These are phyloP conservation scores for Gadus chalcogrammus DNA, from an alignment of 2,113 vertebrate species.

Conservation along the genomic window DNA sequence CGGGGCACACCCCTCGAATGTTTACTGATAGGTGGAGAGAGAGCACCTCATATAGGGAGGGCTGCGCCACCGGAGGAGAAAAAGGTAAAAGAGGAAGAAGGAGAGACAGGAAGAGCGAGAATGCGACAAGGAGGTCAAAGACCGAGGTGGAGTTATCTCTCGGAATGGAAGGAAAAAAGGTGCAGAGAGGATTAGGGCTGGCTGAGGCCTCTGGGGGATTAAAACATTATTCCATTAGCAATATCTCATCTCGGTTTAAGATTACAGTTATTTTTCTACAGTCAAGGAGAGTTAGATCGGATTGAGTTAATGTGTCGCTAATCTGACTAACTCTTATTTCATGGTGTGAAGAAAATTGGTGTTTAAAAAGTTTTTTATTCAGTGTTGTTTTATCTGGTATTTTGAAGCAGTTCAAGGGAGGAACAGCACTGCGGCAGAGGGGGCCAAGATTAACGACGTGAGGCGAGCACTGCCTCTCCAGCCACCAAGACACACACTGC, in stretches of 20 bases:
- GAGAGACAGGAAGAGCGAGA: background rate
- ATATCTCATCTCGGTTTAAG: slow-evolving; percentile 19
- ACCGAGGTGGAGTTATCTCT: background rate
- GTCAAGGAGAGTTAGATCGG: background rate
- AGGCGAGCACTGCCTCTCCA: too few species aligned
- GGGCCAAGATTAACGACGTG: too few species aligned
- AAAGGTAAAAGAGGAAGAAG: slow-evolving; percentile 10
- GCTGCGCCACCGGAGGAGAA: background rate
- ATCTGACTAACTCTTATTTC: too few species aligned
- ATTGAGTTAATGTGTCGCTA: too few species aligned
- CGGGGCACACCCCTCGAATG: background rate
- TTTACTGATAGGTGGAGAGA: background rate
- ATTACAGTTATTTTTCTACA: slow-evolving; percentile 5
- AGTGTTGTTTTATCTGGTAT: too few species aligned
- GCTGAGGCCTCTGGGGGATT: slow-evolving; percentile 21
- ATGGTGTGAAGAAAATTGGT: too few species aligned
- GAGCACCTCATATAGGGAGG: background rate
- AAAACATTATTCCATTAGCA: slow-evolving; percentile 16
- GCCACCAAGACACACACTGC: too few species aligned
- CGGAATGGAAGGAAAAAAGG: background rate
- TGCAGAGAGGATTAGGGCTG: slow-evolving; percentile 22
- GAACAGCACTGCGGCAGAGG: too few species aligned
- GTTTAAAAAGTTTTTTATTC: too few species aligned
- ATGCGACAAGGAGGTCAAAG: slow-evolving; percentile 2
- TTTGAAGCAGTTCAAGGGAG: too few species aligned